Evolutionary conservation across 2,797 vertebrate species (phyloP), one percentile per base, ranked within the genome.

Genomic region (Diceros bicornis): DNA sequence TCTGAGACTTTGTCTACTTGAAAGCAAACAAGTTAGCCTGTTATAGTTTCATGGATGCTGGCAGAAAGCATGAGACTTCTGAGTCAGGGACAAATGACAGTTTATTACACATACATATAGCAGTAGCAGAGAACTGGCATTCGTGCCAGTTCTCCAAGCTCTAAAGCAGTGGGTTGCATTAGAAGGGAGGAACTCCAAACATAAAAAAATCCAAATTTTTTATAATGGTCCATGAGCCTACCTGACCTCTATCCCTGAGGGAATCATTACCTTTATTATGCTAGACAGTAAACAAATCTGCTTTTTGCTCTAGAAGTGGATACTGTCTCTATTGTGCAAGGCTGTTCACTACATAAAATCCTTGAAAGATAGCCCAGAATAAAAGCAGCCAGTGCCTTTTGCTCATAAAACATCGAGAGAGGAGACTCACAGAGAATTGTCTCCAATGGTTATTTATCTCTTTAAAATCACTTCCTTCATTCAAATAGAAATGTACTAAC

Each of bases 401-500:
- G 44, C 32, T 78, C 7, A 29, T 41, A 71, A 34, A 16, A 59
- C 12, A 50, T 4, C 52, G 17, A 89, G 69, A 71, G 6, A 2
- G 7, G 6, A 69, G 6, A 86, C 2, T 72, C 27, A 18, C 7
- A 23, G 52, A 77, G 14, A 92, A 86, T 20, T 62, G 13, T n/a
- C 7, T n/a, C 41, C 20, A 75, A 12, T 37, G 59, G 71, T 32
- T 16, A 68, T 68, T 72, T 84, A 69, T 17, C 1, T 62, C 17
- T 34, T 86, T 62, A 55, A 77, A 66, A 71, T 69, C 7, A 57
- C n/a, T 87, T 64, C 27, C 10, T 85, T 92, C 50, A 71, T 86
- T 68, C 23, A 84, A 17, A 41, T 59, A 82, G 18, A 77, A 86
- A 87, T 82, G 3, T 27, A 71, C n/a, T 81, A 17, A 89, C 3